Conservation (phyloP, 2,888 invertebrate species). For the Kryphioiulus occultus region DNA sequence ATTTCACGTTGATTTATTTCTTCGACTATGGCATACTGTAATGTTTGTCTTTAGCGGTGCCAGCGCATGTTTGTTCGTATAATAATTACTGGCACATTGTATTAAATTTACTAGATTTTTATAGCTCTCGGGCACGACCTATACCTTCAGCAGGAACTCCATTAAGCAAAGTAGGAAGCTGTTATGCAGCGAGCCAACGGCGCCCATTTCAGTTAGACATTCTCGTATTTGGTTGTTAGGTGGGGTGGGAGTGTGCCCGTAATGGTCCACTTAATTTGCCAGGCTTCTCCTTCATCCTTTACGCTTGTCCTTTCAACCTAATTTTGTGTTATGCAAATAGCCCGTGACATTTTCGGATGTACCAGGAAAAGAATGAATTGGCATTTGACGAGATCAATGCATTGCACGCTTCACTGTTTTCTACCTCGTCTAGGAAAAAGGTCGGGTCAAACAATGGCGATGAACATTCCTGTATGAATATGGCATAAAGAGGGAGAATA, state of each 20-base stretch:
- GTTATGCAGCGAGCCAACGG: neutral
- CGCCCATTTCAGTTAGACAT: neutral
- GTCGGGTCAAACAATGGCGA: neutral
- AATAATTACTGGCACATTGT: neutral
- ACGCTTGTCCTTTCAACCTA: constrained; percentile 29
- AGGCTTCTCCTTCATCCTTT: neutral
- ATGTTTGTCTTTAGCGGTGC: neutral
- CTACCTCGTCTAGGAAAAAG: neutral
- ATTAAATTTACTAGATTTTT: neutral
- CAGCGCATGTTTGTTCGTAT: neutral
- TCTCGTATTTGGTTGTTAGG: neutral
- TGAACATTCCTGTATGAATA: neutral
- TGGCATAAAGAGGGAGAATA: neutral
- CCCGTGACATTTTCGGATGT: neutral
- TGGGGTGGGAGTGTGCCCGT: neutral
- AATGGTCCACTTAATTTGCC: constrained; percentile 36
- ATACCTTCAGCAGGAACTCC: neutral
- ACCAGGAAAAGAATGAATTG: constrained; percentile 21
- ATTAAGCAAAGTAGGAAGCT: neutral
- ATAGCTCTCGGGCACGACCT: neutral
- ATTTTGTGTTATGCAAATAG: constrained; percentile 16
- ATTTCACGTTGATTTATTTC: too few relatives aligned
- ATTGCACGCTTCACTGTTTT: neutral
- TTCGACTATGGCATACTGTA: too few relatives aligned
- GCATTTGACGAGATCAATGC: constrained; percentile 27